phyloP scores from a whole-genome alignment of 2,888 invertebrate genomes.

The Eretmocerus hayati region DNA sequence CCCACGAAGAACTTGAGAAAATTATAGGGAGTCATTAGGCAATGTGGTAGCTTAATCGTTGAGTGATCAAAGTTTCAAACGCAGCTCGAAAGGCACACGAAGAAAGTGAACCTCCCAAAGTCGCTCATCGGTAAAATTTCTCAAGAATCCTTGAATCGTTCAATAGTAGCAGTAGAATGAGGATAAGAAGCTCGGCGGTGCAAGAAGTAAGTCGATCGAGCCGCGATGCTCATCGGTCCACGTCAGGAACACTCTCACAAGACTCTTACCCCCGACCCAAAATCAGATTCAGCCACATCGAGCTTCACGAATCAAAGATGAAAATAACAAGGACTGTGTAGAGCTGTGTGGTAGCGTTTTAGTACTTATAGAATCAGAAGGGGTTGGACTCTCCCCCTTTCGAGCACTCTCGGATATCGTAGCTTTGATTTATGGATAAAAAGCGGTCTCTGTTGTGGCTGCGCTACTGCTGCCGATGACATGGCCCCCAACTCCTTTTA shows the following conservation, averaged over 20 bases:
- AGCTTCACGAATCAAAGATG: conserved; percentile 34
- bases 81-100: background rate
- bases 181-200: no score
- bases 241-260: conserved; percentile 33
- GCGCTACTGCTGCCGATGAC: conserved; percentile 26
- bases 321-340: conserved; percentile 29
- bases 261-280: no score
- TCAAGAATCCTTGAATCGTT: conserved; percentile 9
- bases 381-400: conserved; percentile 14
- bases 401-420: conserved; percentile 12
- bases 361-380: conserved; percentile 18
- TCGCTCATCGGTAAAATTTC: conserved; percentile 7
- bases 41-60: conserved; percentile 1
- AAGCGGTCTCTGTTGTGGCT: conserved; percentile 21
- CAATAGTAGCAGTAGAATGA: background rate
- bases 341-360: conserved; percentile 1
- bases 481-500: conserved; percentile 5
- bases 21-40: conserved; percentile 7
- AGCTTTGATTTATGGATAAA: conserved; percentile 30
- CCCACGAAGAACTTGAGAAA: no score
- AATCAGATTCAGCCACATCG: no score
- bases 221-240: conserved; percentile 28
- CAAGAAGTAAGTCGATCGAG: no score
- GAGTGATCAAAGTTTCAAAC: conserved; percentile 15
- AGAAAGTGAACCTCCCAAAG: no score